Evolutionary conservation across 2,797 vertebrate species (phyloP), one percentile per base, ranked within the genome.

Genomic region (Ctenopoma multispine): DNA sequence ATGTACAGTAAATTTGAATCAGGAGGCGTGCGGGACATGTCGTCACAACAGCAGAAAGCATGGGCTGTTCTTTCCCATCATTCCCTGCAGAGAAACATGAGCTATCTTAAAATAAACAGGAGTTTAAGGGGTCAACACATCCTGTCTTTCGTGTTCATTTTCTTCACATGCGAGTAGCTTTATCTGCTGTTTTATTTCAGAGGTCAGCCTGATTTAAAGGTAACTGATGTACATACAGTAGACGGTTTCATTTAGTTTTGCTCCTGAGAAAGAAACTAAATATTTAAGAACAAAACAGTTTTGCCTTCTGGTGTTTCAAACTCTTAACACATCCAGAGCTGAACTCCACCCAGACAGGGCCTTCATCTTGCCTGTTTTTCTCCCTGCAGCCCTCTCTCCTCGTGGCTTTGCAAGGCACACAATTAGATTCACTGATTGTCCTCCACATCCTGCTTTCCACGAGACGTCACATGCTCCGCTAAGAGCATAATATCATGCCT

Each of bases 21-120:
- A 38, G 58, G 55, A 41, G 38, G 27, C 3, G 20, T 20, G 79
- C 79, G 70, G 67, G 77, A 73, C 53, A 62, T 9, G 24, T 36
- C 21, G 53, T 72, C 82, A 85, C 72, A 70, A 85, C 72, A 69
- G 53, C 80, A 41, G 66, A 31, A 21, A 69, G 72, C 77, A 41
- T 59, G 66, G 59, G 56, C 75, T 53, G 53, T 56, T 69, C 66
- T 80, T 72, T 90, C 90, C 84, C 89, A 89, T 73, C 75, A 73
- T 77, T 84, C 86, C 88, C 77, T 64, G 81, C 85, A 71, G 68
- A 80, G 91, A 91, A 93, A 94, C 87, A 70, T 41, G 90, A 94
- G 90, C 84, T 31, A n/a, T 87, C 90, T 85, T 44, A 89, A 93
- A 93, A 94, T 93, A 93, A 92, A 90, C 85, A 53, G 61, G 66